Base-by-base conservation (phyloP, 2,797 vertebrate genomes). In the Rhyacichthys aspro region DNA sequence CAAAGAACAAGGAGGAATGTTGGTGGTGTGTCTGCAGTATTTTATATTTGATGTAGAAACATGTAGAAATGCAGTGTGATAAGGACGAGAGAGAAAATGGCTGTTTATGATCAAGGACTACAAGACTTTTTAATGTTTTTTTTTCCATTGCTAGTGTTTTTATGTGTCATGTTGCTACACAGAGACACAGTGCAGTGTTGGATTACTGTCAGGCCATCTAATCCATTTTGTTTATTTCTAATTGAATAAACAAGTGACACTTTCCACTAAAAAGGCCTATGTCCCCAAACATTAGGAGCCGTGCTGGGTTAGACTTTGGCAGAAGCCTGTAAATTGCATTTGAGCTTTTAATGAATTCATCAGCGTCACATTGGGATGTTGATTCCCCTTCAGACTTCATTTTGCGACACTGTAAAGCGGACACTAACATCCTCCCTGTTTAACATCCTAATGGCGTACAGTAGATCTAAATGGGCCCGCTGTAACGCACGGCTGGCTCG, bases 281-380 rank as follows among this genome's bases (percentile, higher is more conserved):
- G 23, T 63, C 58, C 45, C 67, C 1, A 63, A 62, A 48, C 50
- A 33, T 43, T 56, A 61, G 61, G 54, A 41, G 60, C 44, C 39
- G 6, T 47, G 45, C 67, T 57, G 63, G 43, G 66, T 43, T 55
- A 47, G 72, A 59, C 78, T 76, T 74, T 79, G 59, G 59, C 63
- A 39, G 38, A 42, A 48, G 58, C 71, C 54, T 50, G 46, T 74
- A 67, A 55, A 76, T 74, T 59, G 64, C 53, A 39, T 52, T 78
- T 50, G 1, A 61, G 62, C 60, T 56, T 61, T 37, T 76, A 76
- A 76, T 76, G 59, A 70, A 76, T 79, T 75, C 60, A 68, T 70
- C 57, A 70, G 67, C 7, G 9, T 69, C 64, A 47, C 63, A 16
- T 64, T 57, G 61, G 61, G 63, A 42, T 46, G 72, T 66, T 67